Evolutionary conservation across 2,113 vertebrate genomes (phyloP), one percentile per base, ranked within the genome.

Genomic region (Eurypyga helias): DNA sequence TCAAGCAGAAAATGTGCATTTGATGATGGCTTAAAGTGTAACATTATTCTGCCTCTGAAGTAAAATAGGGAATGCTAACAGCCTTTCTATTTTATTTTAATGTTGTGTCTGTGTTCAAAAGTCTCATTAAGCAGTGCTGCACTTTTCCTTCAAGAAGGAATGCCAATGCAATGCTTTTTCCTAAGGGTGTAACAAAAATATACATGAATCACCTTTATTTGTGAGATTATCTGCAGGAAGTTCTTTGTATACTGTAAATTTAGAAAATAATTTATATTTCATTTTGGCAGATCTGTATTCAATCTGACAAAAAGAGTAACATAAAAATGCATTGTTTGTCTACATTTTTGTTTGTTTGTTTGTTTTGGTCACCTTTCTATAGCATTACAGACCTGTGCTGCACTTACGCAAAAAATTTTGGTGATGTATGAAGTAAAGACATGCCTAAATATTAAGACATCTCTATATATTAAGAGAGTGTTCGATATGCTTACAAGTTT

Each of bases 21-120:
- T 94, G 71, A 88, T 86, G 66, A 76, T 62, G 46, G 75, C 28
- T 93, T 95, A 43, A 90, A 90, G 55, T 67, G 28, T 29, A 72
- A 71, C 49, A 80, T 79, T 87, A 77, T 55, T 71, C 55, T 9
- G 28, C 57, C 83, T 90, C 85, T 83, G 70, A 89, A 83, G 90
- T 84, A 71, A 90, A 89, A 57, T 13, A 86, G 38, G n/a, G 48
- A 84, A 91, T 17, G 33, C 23, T 85, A 91, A 93, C 49, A 77
- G 60, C 8, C 61, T 70, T 70, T 28, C 84, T 87, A 81, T 57
- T 92, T 73, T 77, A 90, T 93, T 93, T 94, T 94, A 92, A 94
- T 75, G 71, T 46, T n/a, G 23, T 64, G 16, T 25, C 79, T 78
- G 78, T 93, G 72, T 80, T 93, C 87, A 93, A 86, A 93, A 88